phyloP scores from a whole-genome alignment of 2,113 vertebrate genomes.

The Alouatta palliata region DNA sequence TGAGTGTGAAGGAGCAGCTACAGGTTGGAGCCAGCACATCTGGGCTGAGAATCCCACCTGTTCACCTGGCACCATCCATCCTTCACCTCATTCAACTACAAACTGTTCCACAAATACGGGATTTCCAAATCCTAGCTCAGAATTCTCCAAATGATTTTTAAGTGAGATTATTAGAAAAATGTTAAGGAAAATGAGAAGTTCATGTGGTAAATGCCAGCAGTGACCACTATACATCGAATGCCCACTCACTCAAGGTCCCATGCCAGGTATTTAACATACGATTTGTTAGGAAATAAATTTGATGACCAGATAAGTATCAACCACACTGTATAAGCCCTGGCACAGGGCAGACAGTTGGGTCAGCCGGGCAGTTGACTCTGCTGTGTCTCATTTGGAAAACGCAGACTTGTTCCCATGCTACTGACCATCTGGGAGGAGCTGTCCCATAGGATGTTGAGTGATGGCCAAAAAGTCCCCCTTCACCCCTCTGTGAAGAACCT shows the following conservation, averaged over 20 bases:
- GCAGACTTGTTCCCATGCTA: fast-evolving
- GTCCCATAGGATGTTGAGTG: background rate
- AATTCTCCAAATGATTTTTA: no score
- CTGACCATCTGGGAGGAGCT: fast-evolving
- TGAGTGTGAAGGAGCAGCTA: background rate
- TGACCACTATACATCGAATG: background rate
- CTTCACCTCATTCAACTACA: background rate
- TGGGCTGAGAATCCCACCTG: background rate
- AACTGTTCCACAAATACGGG: background rate
- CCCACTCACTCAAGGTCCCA: fast-evolving
- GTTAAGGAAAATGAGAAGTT: no score
- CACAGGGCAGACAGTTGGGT: background rate
- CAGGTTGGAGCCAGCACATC: fast-evolving
- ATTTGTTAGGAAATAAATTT: fast-evolving
- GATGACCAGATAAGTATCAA: fast-evolving
- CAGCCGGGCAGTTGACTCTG: fast-evolving
- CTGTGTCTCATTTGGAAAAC: fast-evolving
- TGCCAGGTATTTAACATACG: fast-evolving
- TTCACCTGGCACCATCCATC: no score
- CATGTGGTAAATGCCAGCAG: background rate
- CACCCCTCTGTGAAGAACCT: background rate
- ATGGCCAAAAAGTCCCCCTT: fast-evolving
- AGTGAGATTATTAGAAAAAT: background rate
- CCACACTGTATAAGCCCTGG: fast-evolving
- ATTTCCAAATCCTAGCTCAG: background rate